These are phyloP conservation scores for Glomeris marginata DNA, from an alignment of 2,888 invertebrate genomes.

Conservation along the genomic window DNA sequence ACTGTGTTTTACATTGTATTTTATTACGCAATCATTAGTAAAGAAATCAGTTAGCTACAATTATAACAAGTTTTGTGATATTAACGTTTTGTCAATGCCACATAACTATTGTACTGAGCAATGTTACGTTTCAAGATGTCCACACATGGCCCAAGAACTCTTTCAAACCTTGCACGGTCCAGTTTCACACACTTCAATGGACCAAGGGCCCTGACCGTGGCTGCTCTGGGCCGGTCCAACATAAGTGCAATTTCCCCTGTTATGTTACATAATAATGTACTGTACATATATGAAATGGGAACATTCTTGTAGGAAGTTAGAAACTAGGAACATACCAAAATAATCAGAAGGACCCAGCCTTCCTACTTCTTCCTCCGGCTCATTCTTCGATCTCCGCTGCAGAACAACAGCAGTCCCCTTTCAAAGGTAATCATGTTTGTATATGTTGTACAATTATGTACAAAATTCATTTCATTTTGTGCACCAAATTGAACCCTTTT, in stretches of 20 bases:
- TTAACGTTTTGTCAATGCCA: conserved; percentile 83
- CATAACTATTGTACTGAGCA: conserved; percentile 97
- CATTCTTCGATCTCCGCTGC: conserved; percentile 56
- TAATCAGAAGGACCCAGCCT: conserved; percentile 93
- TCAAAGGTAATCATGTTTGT: not conserved
- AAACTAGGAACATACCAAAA: conserved; percentile 62
- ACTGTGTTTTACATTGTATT: too few species aligned
- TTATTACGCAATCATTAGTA: too few species aligned
- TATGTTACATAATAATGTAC: not conserved
- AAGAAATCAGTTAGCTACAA: too few species aligned
- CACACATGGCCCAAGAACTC: conserved; percentile 92
- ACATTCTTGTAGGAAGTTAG: not conserved
- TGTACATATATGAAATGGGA: not conserved
- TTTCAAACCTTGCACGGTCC: conserved; percentile 93
- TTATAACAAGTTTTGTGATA: too few species aligned
- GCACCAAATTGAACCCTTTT: too few species aligned
- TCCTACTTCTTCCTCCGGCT: conserved; percentile 90
- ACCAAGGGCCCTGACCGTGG: conserved; percentile 88
- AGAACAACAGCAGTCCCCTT: conserved; percentile 58
- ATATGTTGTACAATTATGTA: not conserved
- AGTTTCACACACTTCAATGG: conserved; percentile 96
- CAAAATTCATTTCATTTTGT: not conserved
- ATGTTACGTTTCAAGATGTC: conserved; percentile 99
- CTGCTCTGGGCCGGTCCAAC: conserved; percentile 93
- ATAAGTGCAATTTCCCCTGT: conserved; percentile 82